These are phyloP conservation scores for Drosophila percnosoma DNA, from an alignment of 2,888 invertebrate species.

Conservation along the genomic window DNA sequence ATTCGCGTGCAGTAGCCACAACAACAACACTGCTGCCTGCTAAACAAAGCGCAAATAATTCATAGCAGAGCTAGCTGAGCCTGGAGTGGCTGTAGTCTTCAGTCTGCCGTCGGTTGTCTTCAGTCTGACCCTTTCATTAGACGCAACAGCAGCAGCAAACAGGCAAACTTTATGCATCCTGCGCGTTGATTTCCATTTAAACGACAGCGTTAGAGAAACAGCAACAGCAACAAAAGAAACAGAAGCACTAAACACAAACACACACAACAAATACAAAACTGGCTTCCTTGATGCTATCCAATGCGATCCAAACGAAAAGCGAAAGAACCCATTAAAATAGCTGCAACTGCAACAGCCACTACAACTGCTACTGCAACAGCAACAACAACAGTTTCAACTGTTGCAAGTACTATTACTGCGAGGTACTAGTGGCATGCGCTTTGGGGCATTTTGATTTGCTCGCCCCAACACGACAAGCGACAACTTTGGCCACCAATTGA, in stretches of 20 bases:
- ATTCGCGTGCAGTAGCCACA: constrained; percentile 77
- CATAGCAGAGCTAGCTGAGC: constrained; percentile 58
- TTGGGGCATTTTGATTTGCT: constrained; percentile 61
- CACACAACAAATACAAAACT: constrained; percentile 38
- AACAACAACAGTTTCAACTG: constrained; percentile 37
- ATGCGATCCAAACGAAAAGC: constrained; percentile 66
- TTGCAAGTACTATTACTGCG: constrained; percentile 38
- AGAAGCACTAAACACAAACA: constrained; percentile 18
- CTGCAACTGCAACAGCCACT: constrained; percentile 53
- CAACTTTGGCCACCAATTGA: constrained; percentile 69
- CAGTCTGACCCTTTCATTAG: constrained; percentile 78
- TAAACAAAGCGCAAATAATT: constrained; percentile 79
- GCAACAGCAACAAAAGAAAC: constrained; percentile 29
- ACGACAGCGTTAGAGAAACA: constrained; percentile 75
- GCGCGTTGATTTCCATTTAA: constrained; percentile 81
- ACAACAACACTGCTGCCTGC: constrained; percentile 46
- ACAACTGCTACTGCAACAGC: constrained; percentile 48
- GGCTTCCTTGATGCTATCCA: constrained; percentile 80
- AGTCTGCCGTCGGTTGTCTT: constrained; percentile 25
- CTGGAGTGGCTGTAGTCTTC: constrained; percentile 29
- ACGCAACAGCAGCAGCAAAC: constrained; percentile 60
- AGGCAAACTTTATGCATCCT: constrained; percentile 77
- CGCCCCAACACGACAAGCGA: constrained; percentile 64
- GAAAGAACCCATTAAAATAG: constrained; percentile 79
- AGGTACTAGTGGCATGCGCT: constrained; percentile 48